A percentile compares a stretch with the other conserved stretches of the same genome.
phyloP scores from a whole-genome alignment of 2,113 vertebrate genomes.

The Amblyopsis rosae region DNA sequence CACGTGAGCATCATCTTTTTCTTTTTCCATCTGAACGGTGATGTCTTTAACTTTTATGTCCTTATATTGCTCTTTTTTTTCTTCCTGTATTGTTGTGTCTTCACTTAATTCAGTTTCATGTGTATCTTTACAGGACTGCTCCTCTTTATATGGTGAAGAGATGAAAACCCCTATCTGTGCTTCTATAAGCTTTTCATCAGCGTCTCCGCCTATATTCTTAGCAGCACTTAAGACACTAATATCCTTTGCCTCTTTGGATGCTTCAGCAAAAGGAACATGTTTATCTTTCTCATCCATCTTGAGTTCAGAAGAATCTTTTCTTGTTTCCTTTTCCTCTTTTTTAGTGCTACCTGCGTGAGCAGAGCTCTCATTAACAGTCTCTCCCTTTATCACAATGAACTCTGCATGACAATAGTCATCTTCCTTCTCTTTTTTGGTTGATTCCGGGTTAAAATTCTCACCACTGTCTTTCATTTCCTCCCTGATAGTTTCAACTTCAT shows the following conservation, averaged over 20 bases:
- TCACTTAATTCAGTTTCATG: conserved; percentile 5
- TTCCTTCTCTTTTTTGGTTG: conserved; percentile 7
- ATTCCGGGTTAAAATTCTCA: not conserved
- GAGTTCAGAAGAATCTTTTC: conserved; percentile 22
- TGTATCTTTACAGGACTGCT: conserved; percentile 3
- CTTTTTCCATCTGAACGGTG: conserved; percentile 45
- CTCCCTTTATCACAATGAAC: not conserved
- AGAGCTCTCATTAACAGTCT: conserved; percentile 8
- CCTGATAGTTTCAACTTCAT: conserved; percentile 14
- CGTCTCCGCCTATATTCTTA: conserved; percentile 9
- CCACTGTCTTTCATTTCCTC: conserved; percentile 23
- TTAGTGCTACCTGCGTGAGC: conserved; percentile 10
- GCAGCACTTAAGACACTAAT: conserved; percentile 20
- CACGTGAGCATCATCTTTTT: conserved; percentile 68
- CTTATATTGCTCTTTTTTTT: conserved; percentile 18
- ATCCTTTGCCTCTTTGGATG: conserved; percentile 19
- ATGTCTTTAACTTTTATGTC: conserved; percentile 13
- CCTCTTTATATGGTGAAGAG: conserved; percentile 8
- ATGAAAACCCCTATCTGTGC: conserved; percentile 22
- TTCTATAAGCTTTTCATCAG: conserved; percentile 12
- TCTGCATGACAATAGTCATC: not conserved
- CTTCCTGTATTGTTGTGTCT: conserved; percentile 23
- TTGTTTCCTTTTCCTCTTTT: conserved; percentile 27
- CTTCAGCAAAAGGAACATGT: conserved; percentile 2
- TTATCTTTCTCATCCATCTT: conserved; percentile 23